Conservation (phyloP, 2,888 invertebrate genomes). For the Seira ritae region DNA sequence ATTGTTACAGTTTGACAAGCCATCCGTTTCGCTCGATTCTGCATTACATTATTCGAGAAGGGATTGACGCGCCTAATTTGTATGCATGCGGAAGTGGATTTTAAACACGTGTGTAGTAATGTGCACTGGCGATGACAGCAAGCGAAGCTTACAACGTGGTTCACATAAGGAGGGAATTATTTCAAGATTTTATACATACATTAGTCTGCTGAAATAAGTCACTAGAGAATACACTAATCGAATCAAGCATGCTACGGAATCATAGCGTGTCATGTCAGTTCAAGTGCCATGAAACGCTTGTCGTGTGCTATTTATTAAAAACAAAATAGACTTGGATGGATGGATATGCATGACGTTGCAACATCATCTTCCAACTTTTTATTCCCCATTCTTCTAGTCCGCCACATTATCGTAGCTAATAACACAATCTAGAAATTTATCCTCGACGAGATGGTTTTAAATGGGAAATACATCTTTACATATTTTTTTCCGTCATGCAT, state of each 20-base stretch:
- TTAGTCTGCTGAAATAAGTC: conserved; percentile 6
- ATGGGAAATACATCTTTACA: neutral
- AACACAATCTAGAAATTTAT: neutral
- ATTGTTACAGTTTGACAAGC: conserved; percentile 1
- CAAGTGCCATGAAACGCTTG: conserved; percentile 9
- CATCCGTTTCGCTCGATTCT: neutral
- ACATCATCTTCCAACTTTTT: neutral
- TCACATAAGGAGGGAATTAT: neutral
- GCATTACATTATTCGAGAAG: neutral
- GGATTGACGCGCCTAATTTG: neutral
- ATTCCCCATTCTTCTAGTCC: neutral
- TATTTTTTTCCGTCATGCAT: neutral
- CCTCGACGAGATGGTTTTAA: neutral
- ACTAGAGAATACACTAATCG: conserved; percentile 14
- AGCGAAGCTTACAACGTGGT: neutral
- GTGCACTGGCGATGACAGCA: neutral
- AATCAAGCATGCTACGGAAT: neutral
- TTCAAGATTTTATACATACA: neutral
- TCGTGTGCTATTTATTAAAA: conserved; percentile 13
- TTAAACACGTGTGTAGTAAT: conserved; percentile 8
- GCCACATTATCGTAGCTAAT: neutral
- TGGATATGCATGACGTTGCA: neutral
- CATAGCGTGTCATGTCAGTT: conserved; percentile 13
- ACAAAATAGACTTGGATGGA: neutral
- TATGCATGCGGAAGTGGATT: conserved; percentile 11